Evolutionary conservation across 2,113 vertebrate species (phyloP), one percentile per base, ranked within the genome.

Genomic region (Heterotilapia buettikoferi): DNA sequence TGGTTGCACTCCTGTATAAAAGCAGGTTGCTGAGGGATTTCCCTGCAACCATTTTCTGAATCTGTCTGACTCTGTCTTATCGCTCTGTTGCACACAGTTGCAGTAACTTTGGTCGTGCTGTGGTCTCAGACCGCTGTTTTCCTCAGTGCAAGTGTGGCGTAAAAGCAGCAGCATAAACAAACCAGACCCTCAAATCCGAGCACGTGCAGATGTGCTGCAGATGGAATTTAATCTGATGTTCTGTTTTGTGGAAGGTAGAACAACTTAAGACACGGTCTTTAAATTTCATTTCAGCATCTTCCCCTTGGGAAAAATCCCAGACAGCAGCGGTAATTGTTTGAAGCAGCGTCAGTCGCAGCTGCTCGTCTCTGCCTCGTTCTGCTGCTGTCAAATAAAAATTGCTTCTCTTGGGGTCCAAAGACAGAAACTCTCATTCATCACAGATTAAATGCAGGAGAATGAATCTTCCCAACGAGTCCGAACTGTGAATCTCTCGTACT

Each of bases 371-470:
- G 61, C 83, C 33, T 86, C 13, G 5, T 52, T 85, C 66, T 47
- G 71, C 84, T 61, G 63, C 73, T 57, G 68, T 85, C 76, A 73
- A 56, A 90, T 26, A 14, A 43, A 84, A 78, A 76, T 43, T 7
- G 10, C 29, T 26, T 71, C 21, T 24, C 78, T 82, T 53, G n/a
- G 36, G 47, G 54, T 18, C 45, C 50, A 40, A 71, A 88, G 61
- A 90, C 79, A 87, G 84, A 90, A 89, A 80, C 2, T 50, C 61
- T 73, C 76, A 40, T 56, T 83, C 16, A 84, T 85, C 79, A 11
- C 29, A 71, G 86, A 90, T 86, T 83, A 18, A 56, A 84, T 59
- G 81, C 66, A 2, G 76, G 47, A 43, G 61, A 40, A 50, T 31
- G 47, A 85, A 73, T 80, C 11, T 33, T 9, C 24, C 5, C 59